Evolutionary conservation across 2,888 invertebrate species (phyloP).

Genomic region (Melipona bicolor): DNA sequence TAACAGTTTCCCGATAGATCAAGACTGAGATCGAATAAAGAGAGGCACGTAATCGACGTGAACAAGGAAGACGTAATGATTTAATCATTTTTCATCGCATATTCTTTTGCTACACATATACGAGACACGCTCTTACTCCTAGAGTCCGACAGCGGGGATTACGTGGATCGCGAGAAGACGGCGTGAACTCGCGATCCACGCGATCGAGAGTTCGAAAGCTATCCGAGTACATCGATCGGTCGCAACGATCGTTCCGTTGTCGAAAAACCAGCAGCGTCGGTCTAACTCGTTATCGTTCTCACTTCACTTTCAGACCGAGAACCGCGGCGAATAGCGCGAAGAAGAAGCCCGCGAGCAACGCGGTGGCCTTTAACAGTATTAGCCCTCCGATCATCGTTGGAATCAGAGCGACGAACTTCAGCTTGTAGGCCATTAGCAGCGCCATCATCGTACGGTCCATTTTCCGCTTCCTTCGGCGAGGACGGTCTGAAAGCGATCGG

Average conservation of each 20-base stretch:
- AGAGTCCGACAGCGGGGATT: background rate
- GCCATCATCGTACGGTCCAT: conserved; percentile 90
- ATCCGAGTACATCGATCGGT: background rate
- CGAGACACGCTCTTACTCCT: conserved; percentile 15
- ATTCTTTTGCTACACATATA: conserved; percentile 17
- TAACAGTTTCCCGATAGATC: background rate
- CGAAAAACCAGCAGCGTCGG: conserved; percentile 64
- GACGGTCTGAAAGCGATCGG: conserved; percentile 60
- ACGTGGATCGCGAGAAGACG: background rate
- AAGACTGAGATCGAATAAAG: conserved; percentile 37
- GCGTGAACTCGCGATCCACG: background rate
- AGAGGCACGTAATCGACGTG: conserved; percentile 16
- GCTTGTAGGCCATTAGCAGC: conserved; percentile 91
- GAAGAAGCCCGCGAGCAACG: conserved; percentile 94
- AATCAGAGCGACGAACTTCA: conserved; percentile 92
- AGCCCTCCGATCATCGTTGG: conserved; percentile 90
- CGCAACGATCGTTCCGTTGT: background rate
- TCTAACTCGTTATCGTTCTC: conserved; percentile 17
- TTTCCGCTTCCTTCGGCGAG: conserved; percentile 80
- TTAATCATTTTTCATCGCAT: conserved; percentile 33
- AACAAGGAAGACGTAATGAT: conserved; percentile 21
- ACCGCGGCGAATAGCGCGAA: conserved; percentile 94
- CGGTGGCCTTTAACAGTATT: conserved; percentile 90
- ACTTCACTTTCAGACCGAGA: conserved; percentile 87
- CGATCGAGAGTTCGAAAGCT: background rate